Evolutionary conservation across 2,113 vertebrate genomes (phyloP).

Genomic region (Eubucco bourcierii): DNA sequence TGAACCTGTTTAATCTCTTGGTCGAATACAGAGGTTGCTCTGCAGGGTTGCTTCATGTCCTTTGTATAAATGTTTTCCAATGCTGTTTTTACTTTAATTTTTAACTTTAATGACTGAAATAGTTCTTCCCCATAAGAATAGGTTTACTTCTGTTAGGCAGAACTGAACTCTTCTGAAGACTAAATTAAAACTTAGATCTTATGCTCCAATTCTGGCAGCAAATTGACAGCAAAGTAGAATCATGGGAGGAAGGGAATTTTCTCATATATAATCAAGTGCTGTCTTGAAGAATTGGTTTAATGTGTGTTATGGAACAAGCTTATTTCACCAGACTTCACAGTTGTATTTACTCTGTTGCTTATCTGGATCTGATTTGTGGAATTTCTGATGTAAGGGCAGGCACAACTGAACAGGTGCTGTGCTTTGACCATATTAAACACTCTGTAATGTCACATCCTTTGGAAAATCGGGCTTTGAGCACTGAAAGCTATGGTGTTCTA

Average conservation of each 20-base stretch:
- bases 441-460: not conserved
- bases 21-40: not conserved
- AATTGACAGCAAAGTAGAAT: not conserved
- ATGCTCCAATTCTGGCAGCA: conserved; percentile 3
- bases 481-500: not conserved
- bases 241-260: not conserved
- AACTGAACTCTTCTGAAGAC: not conserved
- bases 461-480: not conserved
- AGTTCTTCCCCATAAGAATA: not conserved
- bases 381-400: not conserved
- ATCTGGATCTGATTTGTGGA: not conserved
- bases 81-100: not conserved
- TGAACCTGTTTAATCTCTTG: not conserved
- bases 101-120: not conserved
- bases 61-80: not conserved
- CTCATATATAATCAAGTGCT: not conserved
- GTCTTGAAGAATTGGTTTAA: not conserved
- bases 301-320: not conserved
- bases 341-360: not conserved
- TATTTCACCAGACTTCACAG: not conserved
- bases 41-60: not conserved
- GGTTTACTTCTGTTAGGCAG: not conserved
- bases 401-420: not conserved
- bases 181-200: not conserved
- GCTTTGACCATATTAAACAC: not conserved